Evolutionary conservation across 1,140 invertebrate species (phyloP).

Genomic region (Rhagoletis pomonella): DNA sequence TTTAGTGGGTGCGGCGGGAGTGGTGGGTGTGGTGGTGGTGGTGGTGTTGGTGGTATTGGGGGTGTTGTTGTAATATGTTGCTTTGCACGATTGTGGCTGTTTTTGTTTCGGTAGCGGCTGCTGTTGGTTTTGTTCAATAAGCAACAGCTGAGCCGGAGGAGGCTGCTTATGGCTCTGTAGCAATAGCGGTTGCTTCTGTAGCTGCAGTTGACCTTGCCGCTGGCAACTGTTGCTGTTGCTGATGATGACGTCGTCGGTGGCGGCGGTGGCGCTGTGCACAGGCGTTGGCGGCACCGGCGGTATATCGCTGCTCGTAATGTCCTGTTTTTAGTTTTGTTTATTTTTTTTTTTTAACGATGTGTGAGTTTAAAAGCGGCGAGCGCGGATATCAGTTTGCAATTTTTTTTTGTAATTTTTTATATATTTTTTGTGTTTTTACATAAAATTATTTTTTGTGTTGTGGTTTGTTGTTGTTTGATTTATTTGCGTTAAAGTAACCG

Average conservation of each 20-base stretch:
- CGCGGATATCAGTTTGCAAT: too few species aligned
- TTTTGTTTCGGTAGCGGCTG: slow-evolving; percentile 52
- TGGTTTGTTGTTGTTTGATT: slow-evolving; percentile 14
- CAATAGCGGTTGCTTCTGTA: slow-evolving; percentile 46
- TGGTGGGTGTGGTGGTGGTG: slow-evolving; percentile 49
- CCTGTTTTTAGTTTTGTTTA: slow-evolving; percentile 36
- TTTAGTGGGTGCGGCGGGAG: neutral
- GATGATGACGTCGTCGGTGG: slow-evolving; percentile 52
- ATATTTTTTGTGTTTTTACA: slow-evolving; percentile 59
- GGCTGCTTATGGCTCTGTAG: slow-evolving; percentile 15
- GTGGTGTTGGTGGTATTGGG: slow-evolving; percentile 17
- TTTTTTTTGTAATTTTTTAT: slow-evolving; percentile 54
- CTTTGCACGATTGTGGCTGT: slow-evolving; percentile 26
- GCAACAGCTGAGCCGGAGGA: slow-evolving; percentile 11
- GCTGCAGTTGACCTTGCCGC: slow-evolving; percentile 38
- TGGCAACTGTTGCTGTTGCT: slow-evolving; percentile 63
- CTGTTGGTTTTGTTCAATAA: slow-evolving; percentile 56
- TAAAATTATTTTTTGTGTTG: slow-evolving; percentile 35
- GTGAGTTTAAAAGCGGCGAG: neutral
- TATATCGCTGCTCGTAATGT: slow-evolving; percentile 57
- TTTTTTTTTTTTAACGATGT: neutral
- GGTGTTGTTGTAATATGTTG: slow-evolving; percentile 20
- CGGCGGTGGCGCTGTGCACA: slow-evolving; percentile 33
- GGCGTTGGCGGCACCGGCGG: slow-evolving; percentile 52
- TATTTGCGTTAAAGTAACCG: slow-evolving; percentile 46